Evolutionary conservation across 1,140 invertebrate species (phyloP).

Genomic region (Euura lappo): DNA sequence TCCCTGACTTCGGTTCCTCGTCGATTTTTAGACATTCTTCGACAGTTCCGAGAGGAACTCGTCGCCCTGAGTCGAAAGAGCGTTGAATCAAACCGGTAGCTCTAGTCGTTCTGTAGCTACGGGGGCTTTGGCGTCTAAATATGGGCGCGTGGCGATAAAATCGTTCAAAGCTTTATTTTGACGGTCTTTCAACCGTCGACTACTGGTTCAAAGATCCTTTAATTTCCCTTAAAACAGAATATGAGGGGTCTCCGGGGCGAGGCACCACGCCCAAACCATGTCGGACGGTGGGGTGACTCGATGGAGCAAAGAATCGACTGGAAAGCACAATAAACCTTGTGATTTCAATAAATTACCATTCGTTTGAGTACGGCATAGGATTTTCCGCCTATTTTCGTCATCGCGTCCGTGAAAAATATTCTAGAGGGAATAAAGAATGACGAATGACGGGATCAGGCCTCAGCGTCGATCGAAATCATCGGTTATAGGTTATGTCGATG

Average conservation of each 20-base stretch:
- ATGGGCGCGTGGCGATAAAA: background rate
- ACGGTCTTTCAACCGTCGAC: background rate
- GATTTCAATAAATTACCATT: slow-evolving; percentile 62
- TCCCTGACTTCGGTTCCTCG: too few species aligned
- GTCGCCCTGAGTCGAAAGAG: background rate
- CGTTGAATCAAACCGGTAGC: background rate
- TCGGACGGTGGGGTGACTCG: slow-evolving; percentile 46
- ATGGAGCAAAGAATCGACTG: slow-evolving; percentile 58
- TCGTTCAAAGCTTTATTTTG: background rate
- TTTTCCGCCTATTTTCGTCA: slow-evolving; percentile 54
- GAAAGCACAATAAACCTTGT: slow-evolving; percentile 57
- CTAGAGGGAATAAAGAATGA: background rate
- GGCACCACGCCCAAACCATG: slow-evolving; percentile 52
- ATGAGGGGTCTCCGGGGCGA: slow-evolving; percentile 33
- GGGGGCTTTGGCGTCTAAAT: background rate
- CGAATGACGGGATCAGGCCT: background rate
- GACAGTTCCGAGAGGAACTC: background rate
- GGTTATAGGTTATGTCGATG: too few species aligned
- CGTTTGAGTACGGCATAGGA: slow-evolving; percentile 58
- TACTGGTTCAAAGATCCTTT: slow-evolving; percentile 42
- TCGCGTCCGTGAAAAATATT: slow-evolving; percentile 5
- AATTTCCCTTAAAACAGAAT: slow-evolving; percentile 56
- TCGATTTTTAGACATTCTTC: background rate
- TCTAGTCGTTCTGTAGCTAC: background rate
- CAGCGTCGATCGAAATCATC: too few species aligned